Percentiles rank a stretch among this genome's conserved stretches.
Evolutionary conservation across 2,797 vertebrate genomes (phyloP).

Genomic region (Lates japonicus): DNA sequence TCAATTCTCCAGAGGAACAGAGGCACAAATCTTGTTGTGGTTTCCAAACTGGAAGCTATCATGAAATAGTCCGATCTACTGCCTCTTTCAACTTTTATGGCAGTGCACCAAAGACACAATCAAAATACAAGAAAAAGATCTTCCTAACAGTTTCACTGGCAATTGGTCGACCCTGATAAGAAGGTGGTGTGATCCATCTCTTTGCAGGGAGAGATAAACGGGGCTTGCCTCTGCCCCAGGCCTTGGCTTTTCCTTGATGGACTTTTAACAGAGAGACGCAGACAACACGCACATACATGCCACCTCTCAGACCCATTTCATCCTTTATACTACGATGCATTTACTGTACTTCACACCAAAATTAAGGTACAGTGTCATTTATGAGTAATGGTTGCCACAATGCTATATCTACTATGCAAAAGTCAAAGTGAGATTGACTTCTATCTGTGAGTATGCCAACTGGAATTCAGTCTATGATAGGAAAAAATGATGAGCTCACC

Average conservation of each 20-base stretch:
- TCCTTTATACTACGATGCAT: constrained; percentile 7
- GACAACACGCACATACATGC: constrained; percentile 23
- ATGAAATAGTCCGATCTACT: neutral
- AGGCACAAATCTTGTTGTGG: neutral
- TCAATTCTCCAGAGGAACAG: neutral
- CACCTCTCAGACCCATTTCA: constrained; percentile 13
- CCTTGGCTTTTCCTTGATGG: constrained; percentile 1
- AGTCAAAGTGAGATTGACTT: neutral
- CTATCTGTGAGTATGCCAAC: neutral
- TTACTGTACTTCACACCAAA: constrained; percentile 10
- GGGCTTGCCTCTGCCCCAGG: constrained; percentile 1
- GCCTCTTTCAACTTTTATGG: neutral
- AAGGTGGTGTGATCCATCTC: neutral
- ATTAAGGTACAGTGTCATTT: neutral
- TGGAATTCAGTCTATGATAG: neutral
- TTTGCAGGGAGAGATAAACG: constrained; percentile 16
- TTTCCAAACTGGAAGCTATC: neutral
- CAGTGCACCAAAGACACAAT: neutral
- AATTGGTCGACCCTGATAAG: neutral
- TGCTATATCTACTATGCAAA: neutral
- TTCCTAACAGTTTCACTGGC: neutral
- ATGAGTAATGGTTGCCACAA: neutral
- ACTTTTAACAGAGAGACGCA: constrained; percentile 19
- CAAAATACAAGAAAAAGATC: neutral
- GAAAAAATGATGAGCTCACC: neutral